Percentiles rank a stretch among this genome's conserved stretches.
These are phyloP conservation scores for Notospermus geniculatus DNA, from an alignment of 1,140 invertebrate species.

Conservation along the genomic window DNA sequence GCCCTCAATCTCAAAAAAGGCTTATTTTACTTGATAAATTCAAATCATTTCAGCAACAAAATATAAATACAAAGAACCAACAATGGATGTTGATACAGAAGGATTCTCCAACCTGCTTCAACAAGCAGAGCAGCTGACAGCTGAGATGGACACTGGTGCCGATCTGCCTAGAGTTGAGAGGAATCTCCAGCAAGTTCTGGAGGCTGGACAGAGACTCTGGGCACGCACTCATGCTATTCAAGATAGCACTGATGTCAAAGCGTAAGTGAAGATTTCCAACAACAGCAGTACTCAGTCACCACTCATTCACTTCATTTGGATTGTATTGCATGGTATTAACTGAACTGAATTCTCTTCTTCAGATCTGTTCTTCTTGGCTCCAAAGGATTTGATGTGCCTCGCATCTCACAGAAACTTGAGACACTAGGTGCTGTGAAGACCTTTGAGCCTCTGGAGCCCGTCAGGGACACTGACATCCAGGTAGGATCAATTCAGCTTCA, in stretches of 20 bases:
- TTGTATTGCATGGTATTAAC: no score
- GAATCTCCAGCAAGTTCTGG: slow-evolving; percentile 84
- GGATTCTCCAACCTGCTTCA: slow-evolving; percentile 80
- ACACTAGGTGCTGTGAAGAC: slow-evolving; percentile 73
- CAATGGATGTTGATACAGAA: slow-evolving; percentile 38
- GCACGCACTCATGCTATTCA: slow-evolving; percentile 71
- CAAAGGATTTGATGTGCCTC: slow-evolving; percentile 88
- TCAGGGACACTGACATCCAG: slow-evolving; percentile 78
- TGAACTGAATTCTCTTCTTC: no score
- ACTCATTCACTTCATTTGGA: no score
- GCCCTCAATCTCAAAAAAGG: no score
- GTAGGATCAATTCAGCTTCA: no score
- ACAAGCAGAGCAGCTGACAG: slow-evolving; percentile 85
- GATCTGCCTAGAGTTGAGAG: slow-evolving; percentile 72
- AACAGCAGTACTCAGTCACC: no score
- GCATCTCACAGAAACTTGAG: slow-evolving; percentile 86
- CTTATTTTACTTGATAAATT: no score
- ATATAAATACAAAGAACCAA: no score
- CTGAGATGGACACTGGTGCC: slow-evolving; percentile 72
- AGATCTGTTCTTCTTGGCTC: slow-evolving; percentile 89
- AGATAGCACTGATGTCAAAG: slow-evolving; percentile 82
- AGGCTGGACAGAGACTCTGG: slow-evolving; percentile 87
- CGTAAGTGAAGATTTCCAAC: no score
- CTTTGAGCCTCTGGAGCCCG: slow-evolving; percentile 85
- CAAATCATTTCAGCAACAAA: no score